Evolutionary conservation across 2,113 vertebrate genomes (phyloP).

Genomic region (Ellobius talpinus): DNA sequence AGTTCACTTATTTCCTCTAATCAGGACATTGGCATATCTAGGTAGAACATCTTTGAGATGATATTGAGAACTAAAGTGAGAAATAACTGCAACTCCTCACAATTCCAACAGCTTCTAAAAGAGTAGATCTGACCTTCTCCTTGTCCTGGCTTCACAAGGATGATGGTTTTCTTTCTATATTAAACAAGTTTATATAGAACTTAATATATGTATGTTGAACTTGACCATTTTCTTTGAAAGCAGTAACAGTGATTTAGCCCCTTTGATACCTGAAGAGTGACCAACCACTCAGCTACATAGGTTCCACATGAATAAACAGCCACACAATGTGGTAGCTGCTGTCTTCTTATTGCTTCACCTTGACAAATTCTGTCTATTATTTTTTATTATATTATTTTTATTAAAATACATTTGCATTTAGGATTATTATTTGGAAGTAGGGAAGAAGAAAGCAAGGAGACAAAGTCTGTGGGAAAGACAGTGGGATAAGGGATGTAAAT

Average conservation of each 20-base stretch:
- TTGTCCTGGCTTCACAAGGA: neutral
- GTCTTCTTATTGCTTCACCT: neutral
- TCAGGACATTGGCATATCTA: neutral
- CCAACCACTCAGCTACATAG: neutral
- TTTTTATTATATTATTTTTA: no score
- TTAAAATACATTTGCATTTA: neutral
- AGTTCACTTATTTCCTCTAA: neutral
- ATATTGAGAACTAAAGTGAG: neutral
- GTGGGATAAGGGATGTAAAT: no score
- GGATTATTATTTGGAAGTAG: neutral
- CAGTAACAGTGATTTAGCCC: neutral
- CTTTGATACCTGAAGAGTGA: neutral
- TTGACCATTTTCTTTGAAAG: neutral
- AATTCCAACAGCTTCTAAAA: neutral
- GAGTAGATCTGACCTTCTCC: neutral
- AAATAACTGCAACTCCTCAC: neutral
- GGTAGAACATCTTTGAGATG: neutral
- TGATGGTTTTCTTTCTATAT: neutral
- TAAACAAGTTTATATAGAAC: no score
- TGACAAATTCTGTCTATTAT: neutral
- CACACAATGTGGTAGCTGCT: neutral
- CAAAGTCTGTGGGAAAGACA: neutral
- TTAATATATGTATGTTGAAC: neutral
- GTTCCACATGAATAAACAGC: neutral
- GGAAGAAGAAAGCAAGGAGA: neutral